Percentiles rank a stretch among this genome's conserved stretches.
phyloP scores from a whole-genome alignment of 2,113 vertebrate genomes.

The Syngnathus typhle region DNA sequence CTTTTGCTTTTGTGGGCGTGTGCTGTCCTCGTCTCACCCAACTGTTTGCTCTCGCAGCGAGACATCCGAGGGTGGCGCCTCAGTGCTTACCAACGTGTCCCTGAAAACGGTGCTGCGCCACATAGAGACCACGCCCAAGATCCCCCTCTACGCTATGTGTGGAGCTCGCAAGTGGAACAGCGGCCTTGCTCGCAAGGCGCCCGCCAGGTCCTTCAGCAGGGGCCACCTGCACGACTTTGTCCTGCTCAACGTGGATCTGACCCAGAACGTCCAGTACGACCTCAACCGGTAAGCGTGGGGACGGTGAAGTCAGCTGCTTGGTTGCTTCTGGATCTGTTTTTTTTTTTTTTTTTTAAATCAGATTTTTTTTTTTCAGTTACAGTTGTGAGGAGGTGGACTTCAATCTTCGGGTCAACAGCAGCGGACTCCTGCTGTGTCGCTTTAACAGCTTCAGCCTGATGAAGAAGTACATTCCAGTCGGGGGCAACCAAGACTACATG shows the following conservation, averaged over 20 bases:
- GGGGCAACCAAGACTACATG: slow-evolving; percentile 84
- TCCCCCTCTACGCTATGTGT: slow-evolving; percentile 84
- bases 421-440: slow-evolving; percentile 88
- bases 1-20: not conserved
- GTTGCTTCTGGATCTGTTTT: not conserved
- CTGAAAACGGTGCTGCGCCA: slow-evolving; percentile 87
- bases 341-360: not conserved
- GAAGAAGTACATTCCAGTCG: slow-evolving; percentile 93
- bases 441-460: slow-evolving; percentile 96
- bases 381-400: slow-evolving; percentile 97
- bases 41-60: slow-evolving; percentile 57
- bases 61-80: slow-evolving; percentile 63
- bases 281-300: slow-evolving; percentile 80
- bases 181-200: slow-evolving; percentile 62
- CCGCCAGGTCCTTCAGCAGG: slow-evolving; percentile 77
- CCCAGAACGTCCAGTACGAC: slow-evolving; percentile 96
- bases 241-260: slow-evolving; percentile 92
- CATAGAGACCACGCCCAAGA: slow-evolving; percentile 91
- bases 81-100: slow-evolving; percentile 79
- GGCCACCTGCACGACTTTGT: slow-evolving; percentile 90
- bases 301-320: not conserved
- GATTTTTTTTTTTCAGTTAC: slow-evolving; percentile 70
- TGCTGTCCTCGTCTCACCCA: not conserved
- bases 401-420: slow-evolving; percentile 90
- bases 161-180: slow-evolving; percentile 91